A percentile compares a stretch with the other conserved stretches of the same genome.
These are phyloP conservation scores for Apostichopus leukothele DNA, from an alignment of 53 echinoderm and acorn worm species.

Conservation along the genomic window DNA sequence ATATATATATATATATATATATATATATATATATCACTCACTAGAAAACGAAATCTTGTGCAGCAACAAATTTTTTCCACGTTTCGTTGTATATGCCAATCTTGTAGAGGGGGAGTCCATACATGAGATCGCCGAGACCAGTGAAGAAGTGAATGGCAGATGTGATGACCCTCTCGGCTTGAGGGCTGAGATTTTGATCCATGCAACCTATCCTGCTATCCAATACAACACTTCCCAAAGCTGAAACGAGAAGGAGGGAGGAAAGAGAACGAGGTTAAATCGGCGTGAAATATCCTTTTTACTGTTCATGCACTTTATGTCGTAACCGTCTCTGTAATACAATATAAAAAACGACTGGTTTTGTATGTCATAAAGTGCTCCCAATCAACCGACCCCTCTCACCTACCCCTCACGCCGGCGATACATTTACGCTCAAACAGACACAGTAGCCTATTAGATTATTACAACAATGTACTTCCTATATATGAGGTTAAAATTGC, in stretches of 20 bases:
- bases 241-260: conserved; percentile 46
- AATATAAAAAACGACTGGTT: too few relatives aligned
- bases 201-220: conserved; percentile 85
- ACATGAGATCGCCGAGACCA: conserved; percentile 86
- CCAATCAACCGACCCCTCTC: too few relatives aligned
- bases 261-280: background rate
- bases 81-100: conserved; percentile 79
- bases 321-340: too few relatives aligned
- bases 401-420: too few relatives aligned
- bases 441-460: too few relatives aligned
- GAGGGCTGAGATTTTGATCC: conserved; percentile 61
- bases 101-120: conserved; percentile 91
- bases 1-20: too few relatives aligned
- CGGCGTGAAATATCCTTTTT: too few relatives aligned
- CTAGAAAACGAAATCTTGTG: conserved; percentile 84
- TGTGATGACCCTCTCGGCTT: conserved; percentile 69
- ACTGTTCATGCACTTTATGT: too few relatives aligned
- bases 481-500: too few relatives aligned
- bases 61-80: conserved; percentile 82
- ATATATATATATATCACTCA: conserved; percentile 14
- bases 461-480: too few relatives aligned
- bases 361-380: too few relatives aligned
- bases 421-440: too few relatives aligned
- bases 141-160: conserved; percentile 72
- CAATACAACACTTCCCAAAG: conserved; percentile 69